Conservation (phyloP, 2,113 vertebrate species). For the Seriola rivoliana region DNA sequence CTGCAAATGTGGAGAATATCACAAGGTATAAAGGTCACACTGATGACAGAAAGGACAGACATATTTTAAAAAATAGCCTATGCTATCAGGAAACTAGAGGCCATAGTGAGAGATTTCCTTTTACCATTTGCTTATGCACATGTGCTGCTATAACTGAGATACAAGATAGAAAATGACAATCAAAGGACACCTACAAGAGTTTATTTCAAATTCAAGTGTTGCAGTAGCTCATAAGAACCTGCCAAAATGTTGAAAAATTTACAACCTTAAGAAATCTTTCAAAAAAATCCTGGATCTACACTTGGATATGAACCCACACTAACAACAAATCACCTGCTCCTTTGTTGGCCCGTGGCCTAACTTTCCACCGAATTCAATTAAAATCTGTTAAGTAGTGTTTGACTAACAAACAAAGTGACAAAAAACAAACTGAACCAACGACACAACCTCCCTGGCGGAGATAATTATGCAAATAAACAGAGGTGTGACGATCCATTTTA, state of each 20-base stretch:
- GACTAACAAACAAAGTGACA: conserved; percentile 53
- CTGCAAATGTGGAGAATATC: neutral
- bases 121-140: conserved; percentile 1
- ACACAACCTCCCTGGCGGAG: conserved; percentile 32
- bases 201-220: neutral
- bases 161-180: neutral
- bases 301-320: neutral
- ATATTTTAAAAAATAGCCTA: neutral
- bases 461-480: conserved; percentile 65
- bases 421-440: conserved; percentile 36
- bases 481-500: conserved; percentile 56
- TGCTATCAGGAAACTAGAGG: neutral
- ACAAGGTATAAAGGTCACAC: neutral
- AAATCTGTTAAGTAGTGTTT: conserved; percentile 58
- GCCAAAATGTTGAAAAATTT: neutral
- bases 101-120: neutral
- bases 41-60: neutral
- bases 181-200: neutral
- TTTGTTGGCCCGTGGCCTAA: neutral
- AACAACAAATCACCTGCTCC: conserved; percentile 22
- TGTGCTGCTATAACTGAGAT: conserved; percentile 5
- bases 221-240: neutral
- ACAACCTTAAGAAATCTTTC: neutral
- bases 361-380: conserved; percentile 51
- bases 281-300: conserved; percentile 3